A percentile compares a stretch with the other conserved stretches of the same genome.
These are phyloP conservation scores for Cyclopterus lumpus DNA, from an alignment of 2,797 vertebrate genomes.

Conservation along the genomic window DNA sequence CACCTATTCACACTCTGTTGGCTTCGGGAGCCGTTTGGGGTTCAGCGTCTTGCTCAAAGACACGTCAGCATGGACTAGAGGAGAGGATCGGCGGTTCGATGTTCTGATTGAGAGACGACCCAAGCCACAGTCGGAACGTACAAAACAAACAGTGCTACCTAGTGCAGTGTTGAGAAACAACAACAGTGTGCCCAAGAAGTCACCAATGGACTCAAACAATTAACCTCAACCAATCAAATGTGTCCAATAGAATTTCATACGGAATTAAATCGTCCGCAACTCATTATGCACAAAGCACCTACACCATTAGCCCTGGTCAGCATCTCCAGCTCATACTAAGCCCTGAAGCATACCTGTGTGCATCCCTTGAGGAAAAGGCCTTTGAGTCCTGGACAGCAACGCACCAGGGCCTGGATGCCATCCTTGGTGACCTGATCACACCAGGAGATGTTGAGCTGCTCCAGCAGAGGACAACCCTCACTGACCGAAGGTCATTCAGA, in stretches of 20 bases:
- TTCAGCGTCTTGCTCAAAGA: neutral
- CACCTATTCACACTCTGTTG: neutral
- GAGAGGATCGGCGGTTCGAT: too few species aligned
- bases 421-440: slow-evolving; percentile 98
- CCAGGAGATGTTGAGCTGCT: slow-evolving; percentile 98
- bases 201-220: neutral
- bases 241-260: neutral
- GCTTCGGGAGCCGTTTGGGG: neutral
- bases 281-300: neutral
- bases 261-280: neutral
- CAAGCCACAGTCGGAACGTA: neutral
- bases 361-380: slow-evolving; percentile 96
- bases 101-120: too few species aligned
- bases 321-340: neutral
- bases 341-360: slow-evolving; percentile 88
- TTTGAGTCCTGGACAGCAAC: slow-evolving; percentile 92
- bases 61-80: too few species aligned
- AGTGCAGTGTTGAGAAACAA: neutral
- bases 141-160: neutral
- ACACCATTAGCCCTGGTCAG: neutral
- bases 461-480: slow-evolving; percentile 96
- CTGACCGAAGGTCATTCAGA: slow-evolving; percentile 69
- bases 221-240: neutral
- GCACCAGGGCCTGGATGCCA: slow-evolving; percentile 94
- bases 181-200: neutral